Evolutionary conservation across 2,888 invertebrate species (phyloP).

Genomic region (Lasioglossum leucozonium): DNA sequence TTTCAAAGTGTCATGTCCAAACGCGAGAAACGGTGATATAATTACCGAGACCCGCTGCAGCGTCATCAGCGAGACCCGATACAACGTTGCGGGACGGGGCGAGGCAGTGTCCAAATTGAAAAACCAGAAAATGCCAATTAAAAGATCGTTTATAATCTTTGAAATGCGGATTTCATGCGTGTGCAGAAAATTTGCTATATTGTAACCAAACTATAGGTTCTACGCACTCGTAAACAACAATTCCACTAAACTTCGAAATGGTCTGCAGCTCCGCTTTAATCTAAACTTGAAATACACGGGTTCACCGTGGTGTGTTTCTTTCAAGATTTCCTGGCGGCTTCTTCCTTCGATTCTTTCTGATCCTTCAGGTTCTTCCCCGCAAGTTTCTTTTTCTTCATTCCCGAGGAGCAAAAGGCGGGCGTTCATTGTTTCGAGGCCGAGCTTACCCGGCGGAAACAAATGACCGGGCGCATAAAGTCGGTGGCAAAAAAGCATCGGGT

Average conservation of each 20-base stretch:
- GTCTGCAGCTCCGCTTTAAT: conserved; percentile 51
- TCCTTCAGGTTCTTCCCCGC: conserved; percentile 11
- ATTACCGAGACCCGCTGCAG: conserved; percentile 46
- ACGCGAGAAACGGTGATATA: conserved; percentile 47
- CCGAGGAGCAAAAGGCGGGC: conserved; percentile 65
- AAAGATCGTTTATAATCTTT: neutral
- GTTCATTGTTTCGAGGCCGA: conserved; percentile 75
- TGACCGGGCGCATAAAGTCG: conserved; percentile 78
- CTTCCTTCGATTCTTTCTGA: conserved; percentile 47
- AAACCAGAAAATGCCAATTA: neutral
- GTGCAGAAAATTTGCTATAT: too few relatives aligned
- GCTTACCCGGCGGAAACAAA: conserved; percentile 77
- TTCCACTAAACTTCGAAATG: too few relatives aligned
- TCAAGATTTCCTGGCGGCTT: conserved; percentile 32
- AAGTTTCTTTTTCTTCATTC: conserved; percentile 32
- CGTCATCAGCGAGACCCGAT: conserved; percentile 25
- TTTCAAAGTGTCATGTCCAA: conserved; percentile 45
- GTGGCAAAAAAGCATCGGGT: conserved; percentile 73
- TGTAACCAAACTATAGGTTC: too few relatives aligned
- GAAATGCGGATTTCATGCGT: too few relatives aligned
- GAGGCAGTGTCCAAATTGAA: neutral
- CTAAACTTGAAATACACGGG: conserved; percentile 75
- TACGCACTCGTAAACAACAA: too few relatives aligned
- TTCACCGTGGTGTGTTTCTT: conserved; percentile 30
- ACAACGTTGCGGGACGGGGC: neutral